Evolutionary conservation across 2,797 vertebrate genomes (phyloP).

Genomic region (Aplochiton taeniatus): DNA sequence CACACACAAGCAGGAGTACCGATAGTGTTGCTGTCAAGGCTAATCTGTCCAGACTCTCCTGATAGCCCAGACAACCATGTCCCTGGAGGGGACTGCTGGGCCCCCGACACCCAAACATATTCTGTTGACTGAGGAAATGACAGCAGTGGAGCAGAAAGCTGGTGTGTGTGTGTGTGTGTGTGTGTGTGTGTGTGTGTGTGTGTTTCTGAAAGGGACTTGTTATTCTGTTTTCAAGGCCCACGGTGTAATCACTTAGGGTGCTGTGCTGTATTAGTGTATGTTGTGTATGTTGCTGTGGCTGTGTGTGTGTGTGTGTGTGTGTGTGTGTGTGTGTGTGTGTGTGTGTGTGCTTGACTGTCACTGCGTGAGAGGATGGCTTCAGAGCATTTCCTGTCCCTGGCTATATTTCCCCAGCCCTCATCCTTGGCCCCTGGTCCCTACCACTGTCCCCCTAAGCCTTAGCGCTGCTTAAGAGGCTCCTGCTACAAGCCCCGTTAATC

Average conservation of each 20-base stretch:
- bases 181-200: too few species aligned
- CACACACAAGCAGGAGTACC: background rate
- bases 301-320: constrained; percentile 10
- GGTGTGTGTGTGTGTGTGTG: too few species aligned
- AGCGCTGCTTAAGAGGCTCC: constrained; percentile 44
- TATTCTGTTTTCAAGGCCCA: too few species aligned
- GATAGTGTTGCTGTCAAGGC: background rate
- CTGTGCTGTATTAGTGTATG: too few species aligned
- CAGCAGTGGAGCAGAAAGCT: too few species aligned
- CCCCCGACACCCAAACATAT: too few species aligned
- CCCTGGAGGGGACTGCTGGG: too few species aligned
- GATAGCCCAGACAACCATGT: too few species aligned
- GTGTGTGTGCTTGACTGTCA: constrained; percentile 9
- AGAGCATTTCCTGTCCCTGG: constrained; percentile 33
- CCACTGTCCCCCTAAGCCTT: constrained; percentile 34
- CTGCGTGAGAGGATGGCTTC: constrained; percentile 26
- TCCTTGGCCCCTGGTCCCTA: constrained; percentile 24
- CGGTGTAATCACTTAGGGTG: too few species aligned
- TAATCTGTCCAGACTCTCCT: too few species aligned
- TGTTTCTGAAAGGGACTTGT: too few species aligned
- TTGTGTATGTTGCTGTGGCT: background rate
- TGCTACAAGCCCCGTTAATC: constrained; percentile 51
- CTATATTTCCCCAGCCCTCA: constrained; percentile 52
- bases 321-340: constrained; percentile 3
- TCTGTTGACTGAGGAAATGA: too few species aligned